A percentile compares a stretch with the other conserved stretches of the same genome.
phyloP scores from a whole-genome alignment of 1,140 invertebrate genomes.

The Zaprionus gabonicus region DNA sequence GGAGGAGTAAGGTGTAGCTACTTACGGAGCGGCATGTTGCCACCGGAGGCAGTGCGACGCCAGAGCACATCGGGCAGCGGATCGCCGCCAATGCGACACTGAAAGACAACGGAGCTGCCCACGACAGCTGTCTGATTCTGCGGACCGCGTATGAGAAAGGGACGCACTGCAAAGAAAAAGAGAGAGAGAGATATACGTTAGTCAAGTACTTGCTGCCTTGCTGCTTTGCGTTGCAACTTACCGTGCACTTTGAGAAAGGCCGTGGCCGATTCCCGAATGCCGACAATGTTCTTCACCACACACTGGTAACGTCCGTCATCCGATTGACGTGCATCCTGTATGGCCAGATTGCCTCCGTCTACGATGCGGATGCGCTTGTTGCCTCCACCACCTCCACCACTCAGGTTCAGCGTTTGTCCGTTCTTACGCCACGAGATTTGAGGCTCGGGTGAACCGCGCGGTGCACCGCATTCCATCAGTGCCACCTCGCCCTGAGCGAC shows the following conservation, averaged over 20 bases:
- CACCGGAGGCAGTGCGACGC: constrained; percentile 88
- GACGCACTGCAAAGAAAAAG: constrained; percentile 88
- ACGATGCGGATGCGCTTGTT: constrained; percentile 89
- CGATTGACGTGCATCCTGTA: constrained; percentile 90
- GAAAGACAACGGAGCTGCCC: constrained; percentile 91
- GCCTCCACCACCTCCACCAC: constrained; percentile 54
- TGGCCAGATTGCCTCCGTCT: constrained; percentile 92
- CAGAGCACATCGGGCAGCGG: constrained; percentile 91
- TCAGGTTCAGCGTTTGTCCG: constrained; percentile 90
- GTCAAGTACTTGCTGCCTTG: not conserved
- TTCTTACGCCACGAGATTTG: constrained; percentile 93
- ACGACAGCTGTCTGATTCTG: constrained; percentile 90
- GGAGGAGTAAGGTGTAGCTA: constrained; percentile 18
- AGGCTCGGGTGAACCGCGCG: constrained; percentile 94
- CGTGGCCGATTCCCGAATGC: constrained; percentile 89
- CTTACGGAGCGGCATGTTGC: constrained; percentile 89
- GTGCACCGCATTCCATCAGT: constrained; percentile 93
- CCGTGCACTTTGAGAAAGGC: constrained; percentile 93
- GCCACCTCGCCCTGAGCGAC: constrained; percentile 94
- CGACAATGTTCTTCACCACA: constrained; percentile 93
- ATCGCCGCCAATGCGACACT: constrained; percentile 91
- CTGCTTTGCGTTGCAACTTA: constrained; percentile 84
- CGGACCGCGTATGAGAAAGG: constrained; percentile 91
- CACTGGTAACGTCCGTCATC: constrained; percentile 95
- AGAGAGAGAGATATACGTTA: not conserved